Base-by-base conservation (phyloP, 2,888 invertebrate species). In the Papilio elwesi region DNA sequence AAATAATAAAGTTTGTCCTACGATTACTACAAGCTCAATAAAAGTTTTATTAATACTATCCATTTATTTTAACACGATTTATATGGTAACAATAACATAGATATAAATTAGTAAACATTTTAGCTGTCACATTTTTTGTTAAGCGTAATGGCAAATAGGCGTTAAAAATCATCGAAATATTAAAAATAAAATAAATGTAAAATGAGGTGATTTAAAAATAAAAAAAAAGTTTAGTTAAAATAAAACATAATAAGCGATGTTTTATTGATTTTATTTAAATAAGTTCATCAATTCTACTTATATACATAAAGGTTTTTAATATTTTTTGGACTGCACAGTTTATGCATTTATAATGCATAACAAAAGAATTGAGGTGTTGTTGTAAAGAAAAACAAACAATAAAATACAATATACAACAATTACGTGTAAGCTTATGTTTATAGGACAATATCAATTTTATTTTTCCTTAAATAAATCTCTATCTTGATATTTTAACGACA, bases 331-430 rank as follows among this genome's bases (percentile, higher is more conserved):
- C 59, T 10, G 69, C 52, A 72, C 15, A 47, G 67, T 68, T 73
- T 51, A 55, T 12, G 74, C 67, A 51, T 62, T 72, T 57, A 70
- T 69, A 71, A 74, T 53, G 69, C 66, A 57, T 49, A 68, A 76
- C 70, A 74, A 52, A 74, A 49, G 48, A 36, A 51, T 75, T 79
- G 74, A 71, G 75, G 77, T 70, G 76, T 79, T 77, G 76, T 77
- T 76, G 68, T 71, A 82, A 85, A 73, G 73, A 80, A 86, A 81
- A 85, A 87, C 86, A 80, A 84, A 78, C 81, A 78, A 79, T 43
- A 15, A 1, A 26, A 38, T 43, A 15, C 26, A 26, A 38, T 52
- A 51, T 16, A 64, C 51, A 67, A 62, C 49, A 59, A 51, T 59
- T 15, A 67, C 51, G 48, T 68, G 9, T 59, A 48, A 68, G 15